Base-by-base conservation (phyloP, 2,888 invertebrate genomes). In the Spodoptera picta region DNA sequence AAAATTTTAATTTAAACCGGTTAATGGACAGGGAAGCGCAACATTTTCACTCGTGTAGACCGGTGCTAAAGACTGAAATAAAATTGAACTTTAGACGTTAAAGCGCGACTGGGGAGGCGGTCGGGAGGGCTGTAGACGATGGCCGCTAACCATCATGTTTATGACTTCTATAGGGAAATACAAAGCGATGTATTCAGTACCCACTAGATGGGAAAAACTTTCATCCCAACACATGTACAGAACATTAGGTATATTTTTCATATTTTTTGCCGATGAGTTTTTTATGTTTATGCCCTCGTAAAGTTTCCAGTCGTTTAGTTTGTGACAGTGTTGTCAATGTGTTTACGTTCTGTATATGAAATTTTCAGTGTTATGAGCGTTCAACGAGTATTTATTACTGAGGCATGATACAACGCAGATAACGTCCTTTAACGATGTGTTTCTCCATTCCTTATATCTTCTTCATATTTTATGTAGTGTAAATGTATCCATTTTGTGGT, bases 131-230 rank as follows among this genome's bases (percentile, higher is more conserved):
- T 70, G 53, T 59, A 69, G 71, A 65, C 75, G 72, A 84, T 82
- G 84, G 75, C 85, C 84, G 83, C 86, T 88, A 87, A 91, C 87
- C 87, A 86, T 90, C 86, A 86, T 92, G 90, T 93, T 93, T 94
- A 94, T 90, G 91, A 91, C 91, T 93, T 90, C 94, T 93, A 92
- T 93, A 92, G 93, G 94, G 93, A 94, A 94, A 94, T 94, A 93
- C 88, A 76, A 65, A 81, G 81, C 89, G 83, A 85, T 88, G 88
- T 89, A 84, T 83, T 84, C 66, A 83, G 88, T 89, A 84, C 83
- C 84, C 66, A 83, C 85, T 91, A 90, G 91, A 93, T 91, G 91
- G 91, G 90, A 90, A 65, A 93, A 93, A 93, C 87, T 94, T 94
- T 92, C 90, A 91, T 90, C 89, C 86, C 79, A 87, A 88, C 88